Percentiles rank a stretch among this genome's conserved stretches.
Evolutionary conservation across 2,113 vertebrate genomes (phyloP).

Genomic region (Aix galericulata): DNA sequence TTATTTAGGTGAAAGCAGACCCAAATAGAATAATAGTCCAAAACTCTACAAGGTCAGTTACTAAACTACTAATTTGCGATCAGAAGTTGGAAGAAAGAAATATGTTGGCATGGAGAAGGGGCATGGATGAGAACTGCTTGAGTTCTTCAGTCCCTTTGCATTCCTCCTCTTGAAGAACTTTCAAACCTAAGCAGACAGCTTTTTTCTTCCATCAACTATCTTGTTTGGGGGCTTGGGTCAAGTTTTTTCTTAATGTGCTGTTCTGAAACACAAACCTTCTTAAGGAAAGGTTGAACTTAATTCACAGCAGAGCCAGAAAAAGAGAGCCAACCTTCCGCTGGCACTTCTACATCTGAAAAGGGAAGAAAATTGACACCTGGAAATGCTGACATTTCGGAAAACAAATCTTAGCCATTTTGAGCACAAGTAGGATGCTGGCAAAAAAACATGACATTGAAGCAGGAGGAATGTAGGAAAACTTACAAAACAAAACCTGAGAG

Average conservation of each 20-base stretch:
- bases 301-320: neutral
- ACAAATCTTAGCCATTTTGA: neutral
- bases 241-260: neutral
- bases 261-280: slow-evolving; percentile 40
- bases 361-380: slow-evolving; percentile 55
- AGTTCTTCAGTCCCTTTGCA: neutral
- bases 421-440: slow-evolving; percentile 24
- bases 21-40: slow-evolving; percentile 21
- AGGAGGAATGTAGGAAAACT: slow-evolving; percentile 34
- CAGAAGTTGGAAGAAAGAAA: slow-evolving; percentile 37
- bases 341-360: neutral
- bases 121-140: slow-evolving; percentile 3
- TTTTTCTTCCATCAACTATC: neutral
- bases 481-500: neutral
- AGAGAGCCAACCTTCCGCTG: neutral
- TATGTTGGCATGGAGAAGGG: slow-evolving; percentile 28
- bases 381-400: slow-evolving; percentile 55
- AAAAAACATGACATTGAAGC: neutral
- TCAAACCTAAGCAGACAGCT: neutral
- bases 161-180: slow-evolving; percentile 1
- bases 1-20: slow-evolving; percentile 54
- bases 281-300: slow-evolving; percentile 7
- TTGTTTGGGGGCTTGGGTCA: neutral
- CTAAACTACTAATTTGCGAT: slow-evolving; percentile 48
- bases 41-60: slow-evolving; percentile 25